Evolutionary conservation across 2,113 vertebrate genomes (phyloP).

Genomic region (Telmatochromis sp.): DNA sequence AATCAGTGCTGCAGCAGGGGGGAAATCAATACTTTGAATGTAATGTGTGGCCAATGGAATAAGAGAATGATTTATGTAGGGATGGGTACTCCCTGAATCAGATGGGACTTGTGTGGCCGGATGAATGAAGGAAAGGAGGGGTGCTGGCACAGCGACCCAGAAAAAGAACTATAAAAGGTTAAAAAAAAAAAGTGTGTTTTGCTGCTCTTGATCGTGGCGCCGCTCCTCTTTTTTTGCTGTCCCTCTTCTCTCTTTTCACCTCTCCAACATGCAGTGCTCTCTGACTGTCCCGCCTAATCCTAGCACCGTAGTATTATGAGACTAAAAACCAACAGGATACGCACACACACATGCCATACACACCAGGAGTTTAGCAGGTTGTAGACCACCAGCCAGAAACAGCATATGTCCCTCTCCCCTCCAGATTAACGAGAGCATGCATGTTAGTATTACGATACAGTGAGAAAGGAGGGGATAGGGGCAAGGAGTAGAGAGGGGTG

Average conservation of each 20-base stretch:
- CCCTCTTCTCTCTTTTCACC: slow-evolving; percentile 28
- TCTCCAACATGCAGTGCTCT: slow-evolving; percentile 29
- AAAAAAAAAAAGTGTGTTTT: neutral
- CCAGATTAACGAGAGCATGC: slow-evolving; percentile 77
- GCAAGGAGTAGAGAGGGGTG: slow-evolving; percentile 13
- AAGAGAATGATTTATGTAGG: slow-evolving; percentile 98
- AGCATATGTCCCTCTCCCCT: slow-evolving; percentile 74
- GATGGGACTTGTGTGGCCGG: slow-evolving; percentile 78
- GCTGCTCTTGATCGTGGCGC: slow-evolving; percentile 17
- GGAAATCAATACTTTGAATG: slow-evolving; percentile 96
- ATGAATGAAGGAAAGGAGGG: slow-evolving; percentile 67
- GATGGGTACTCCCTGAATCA: slow-evolving; percentile 87
- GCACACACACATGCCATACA: neutral
- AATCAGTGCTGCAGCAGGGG: slow-evolving; percentile 72
- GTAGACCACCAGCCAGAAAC: slow-evolving; percentile 73
- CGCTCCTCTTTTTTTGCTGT: slow-evolving; percentile 7
- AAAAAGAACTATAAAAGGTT: slow-evolving; percentile 25
- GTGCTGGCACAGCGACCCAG: slow-evolving; percentile 52
- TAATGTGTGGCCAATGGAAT: slow-evolving; percentile 95
- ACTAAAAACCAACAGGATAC: slow-evolving; percentile 32
- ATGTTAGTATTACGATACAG: slow-evolving; percentile 71
- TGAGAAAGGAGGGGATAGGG: slow-evolving; percentile 42
- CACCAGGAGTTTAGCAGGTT: slow-evolving; percentile 67
- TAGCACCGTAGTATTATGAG: slow-evolving; percentile 65
- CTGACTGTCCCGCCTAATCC: slow-evolving; percentile 70